phyloP scores from a whole-genome alignment of 2,797 vertebrate genomes.

The Dryobates pubescens region DNA sequence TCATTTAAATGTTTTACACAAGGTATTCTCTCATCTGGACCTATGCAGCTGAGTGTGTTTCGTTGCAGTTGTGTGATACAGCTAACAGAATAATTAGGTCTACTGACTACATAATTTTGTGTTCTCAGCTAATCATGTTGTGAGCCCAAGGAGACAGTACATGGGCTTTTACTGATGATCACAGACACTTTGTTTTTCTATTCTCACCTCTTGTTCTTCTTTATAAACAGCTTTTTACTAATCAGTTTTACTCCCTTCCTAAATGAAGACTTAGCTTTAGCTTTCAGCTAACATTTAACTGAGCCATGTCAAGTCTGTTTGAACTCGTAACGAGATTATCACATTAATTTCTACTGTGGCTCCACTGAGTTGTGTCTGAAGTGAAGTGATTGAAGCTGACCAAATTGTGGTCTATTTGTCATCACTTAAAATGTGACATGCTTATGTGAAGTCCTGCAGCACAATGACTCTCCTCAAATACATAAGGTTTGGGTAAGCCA shows the following conservation, averaged over 20 bases:
- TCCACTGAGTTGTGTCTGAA: background rate
- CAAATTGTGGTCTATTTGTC: background rate
- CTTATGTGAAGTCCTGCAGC: background rate
- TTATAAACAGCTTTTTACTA: background rate
- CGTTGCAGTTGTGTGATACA: accelerated
- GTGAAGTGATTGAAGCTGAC: background rate
- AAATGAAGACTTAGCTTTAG: background rate
- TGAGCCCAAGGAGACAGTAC: background rate
- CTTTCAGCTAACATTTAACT: background rate
- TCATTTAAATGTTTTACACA: background rate
- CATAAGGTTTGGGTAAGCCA: background rate
- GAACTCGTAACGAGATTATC: background rate
- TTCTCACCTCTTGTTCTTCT: background rate
- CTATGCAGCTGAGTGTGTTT: background rate
- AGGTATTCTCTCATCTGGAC: background rate
- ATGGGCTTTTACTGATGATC: background rate
- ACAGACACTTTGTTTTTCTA: background rate
- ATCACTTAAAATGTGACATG: background rate
- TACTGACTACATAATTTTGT: background rate
- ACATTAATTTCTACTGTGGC: background rate
- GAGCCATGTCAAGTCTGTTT: background rate
- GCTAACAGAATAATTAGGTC: background rate
- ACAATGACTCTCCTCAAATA: background rate
- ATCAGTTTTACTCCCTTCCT: background rate
- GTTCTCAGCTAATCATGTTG: background rate